Evolutionary conservation across 92 coral and sea anemone genomes (phyloP).

Genomic region (Hydrozoanthus gracilis): DNA sequence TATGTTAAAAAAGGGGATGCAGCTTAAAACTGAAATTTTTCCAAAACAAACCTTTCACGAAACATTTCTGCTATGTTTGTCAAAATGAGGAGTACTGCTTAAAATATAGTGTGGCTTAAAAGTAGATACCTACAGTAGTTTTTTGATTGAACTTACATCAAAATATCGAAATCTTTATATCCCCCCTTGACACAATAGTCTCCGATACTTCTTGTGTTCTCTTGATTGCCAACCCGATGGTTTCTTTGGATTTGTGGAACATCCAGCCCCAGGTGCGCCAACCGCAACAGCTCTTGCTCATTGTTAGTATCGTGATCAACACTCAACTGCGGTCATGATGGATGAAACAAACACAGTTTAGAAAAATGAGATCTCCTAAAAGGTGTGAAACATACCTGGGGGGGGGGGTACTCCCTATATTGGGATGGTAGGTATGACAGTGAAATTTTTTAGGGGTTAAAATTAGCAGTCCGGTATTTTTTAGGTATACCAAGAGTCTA

Average conservation of each 20-base stretch:
- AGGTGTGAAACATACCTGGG: background rate
- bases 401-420: too few relatives aligned
- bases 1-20: too few relatives aligned
- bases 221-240: conserved; percentile 88
- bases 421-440: too few relatives aligned
- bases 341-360: background rate
- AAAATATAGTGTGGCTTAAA: too few relatives aligned
- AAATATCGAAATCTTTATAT: conserved; percentile 94
- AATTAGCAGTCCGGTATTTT: too few relatives aligned
- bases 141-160: conserved; percentile 64
- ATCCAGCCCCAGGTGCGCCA: conserved; percentile 91
- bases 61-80: background rate
- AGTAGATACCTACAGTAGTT: too few relatives aligned
- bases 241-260: conserved; percentile 81
- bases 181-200: conserved; percentile 98
- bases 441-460: too few relatives aligned
- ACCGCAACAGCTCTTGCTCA: conserved; percentile 77
- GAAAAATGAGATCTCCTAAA: background rate
- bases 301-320: conserved; percentile 90
- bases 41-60: too few relatives aligned
- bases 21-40: too few relatives aligned
- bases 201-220: conserved; percentile 93
- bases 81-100: background rate
- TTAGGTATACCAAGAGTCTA: too few relatives aligned
- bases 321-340: conserved; percentile 63